Evolutionary conservation across 2,888 invertebrate species (phyloP), one percentile per base, ranked within the genome.

Genomic region (Drosophila sordidula): DNA sequence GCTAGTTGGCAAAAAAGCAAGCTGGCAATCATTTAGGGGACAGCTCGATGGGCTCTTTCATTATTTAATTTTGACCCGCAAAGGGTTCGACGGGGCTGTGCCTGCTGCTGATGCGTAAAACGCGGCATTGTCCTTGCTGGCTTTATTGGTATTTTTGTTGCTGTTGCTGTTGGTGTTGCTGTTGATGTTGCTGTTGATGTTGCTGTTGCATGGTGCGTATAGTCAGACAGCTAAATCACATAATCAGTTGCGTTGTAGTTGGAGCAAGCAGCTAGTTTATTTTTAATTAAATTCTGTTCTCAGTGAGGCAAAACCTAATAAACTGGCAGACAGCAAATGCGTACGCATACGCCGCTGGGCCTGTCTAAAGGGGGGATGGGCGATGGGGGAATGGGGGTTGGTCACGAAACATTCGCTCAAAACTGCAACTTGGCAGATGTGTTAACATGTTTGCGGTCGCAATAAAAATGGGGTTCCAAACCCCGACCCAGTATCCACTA

Each of bases 401-500:
- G 54, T 57, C 55, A 38, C 45, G 36, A 38, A 42, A 44, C 64
- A 57, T 38, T 49, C 63, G 46, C 54, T 57, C 44, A 56, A 61
- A 69, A 71, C 65, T 79, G 84, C 77, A 79, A 70, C 68, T 70
- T 64, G 59, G 75, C 76, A 77, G 79, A 75, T 77, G 84, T 84
- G 87, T 72, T 78, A 80, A 80, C 87, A 85, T 87, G 85, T 74
- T 80, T 87, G 82, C 73, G 85, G 85, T 68, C 62, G 73, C 71
- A 66, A 83, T 83, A 78, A 76, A 79, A 82, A 83, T 69, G 39
- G 56, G 80, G 78, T 54, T 70, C 52, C 55, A 51, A 16, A 61
- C 65, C 70, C 70, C 77, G 64, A 73, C 75, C 41, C 50, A 59
- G 44, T 39, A 36, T 14, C 36, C 52, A 26, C 9, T 44, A 54